phyloP scores from a whole-genome alignment of 2,888 invertebrate species.

The Dyspetes luteomarginatus region DNA sequence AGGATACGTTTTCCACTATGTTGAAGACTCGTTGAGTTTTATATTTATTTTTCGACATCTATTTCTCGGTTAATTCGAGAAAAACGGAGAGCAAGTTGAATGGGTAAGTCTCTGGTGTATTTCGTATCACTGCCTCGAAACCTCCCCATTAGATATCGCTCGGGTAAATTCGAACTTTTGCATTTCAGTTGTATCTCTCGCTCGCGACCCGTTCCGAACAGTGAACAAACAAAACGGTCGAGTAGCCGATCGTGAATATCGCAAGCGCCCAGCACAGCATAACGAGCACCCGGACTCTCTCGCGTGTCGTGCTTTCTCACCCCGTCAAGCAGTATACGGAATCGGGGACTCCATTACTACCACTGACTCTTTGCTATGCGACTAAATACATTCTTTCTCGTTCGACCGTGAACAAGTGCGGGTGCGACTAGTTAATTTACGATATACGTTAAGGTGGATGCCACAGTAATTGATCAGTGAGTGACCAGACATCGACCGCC shows the following conservation, averaged over 20 bases:
- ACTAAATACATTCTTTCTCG: conserved; percentile 11
- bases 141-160: background rate
- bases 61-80: background rate
- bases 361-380: background rate
- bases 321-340: conserved; percentile 2
- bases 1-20: background rate
- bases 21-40: background rate
- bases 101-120: background rate
- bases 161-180: conserved; percentile 32
- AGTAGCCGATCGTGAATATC: conserved; percentile 42
- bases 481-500: no score
- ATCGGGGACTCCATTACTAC: background rate
- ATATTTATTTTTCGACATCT: background rate
- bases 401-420: background rate
- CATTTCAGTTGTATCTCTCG: conserved; percentile 2
- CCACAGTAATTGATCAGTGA: no score
- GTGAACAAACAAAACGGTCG: conserved; percentile 45
- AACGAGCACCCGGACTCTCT: background rate
- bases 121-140: conserved; percentile 18
- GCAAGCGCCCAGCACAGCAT: conserved; percentile 12
- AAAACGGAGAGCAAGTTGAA: conserved; percentile 1
- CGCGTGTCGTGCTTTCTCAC: conserved; percentile 11
- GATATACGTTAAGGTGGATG: no score
- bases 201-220: conserved; percentile 20
- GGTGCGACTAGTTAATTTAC: background rate